These are phyloP conservation scores for Exocentrus adspersus DNA, from an alignment of 2,888 invertebrate species.

Conservation along the genomic window DNA sequence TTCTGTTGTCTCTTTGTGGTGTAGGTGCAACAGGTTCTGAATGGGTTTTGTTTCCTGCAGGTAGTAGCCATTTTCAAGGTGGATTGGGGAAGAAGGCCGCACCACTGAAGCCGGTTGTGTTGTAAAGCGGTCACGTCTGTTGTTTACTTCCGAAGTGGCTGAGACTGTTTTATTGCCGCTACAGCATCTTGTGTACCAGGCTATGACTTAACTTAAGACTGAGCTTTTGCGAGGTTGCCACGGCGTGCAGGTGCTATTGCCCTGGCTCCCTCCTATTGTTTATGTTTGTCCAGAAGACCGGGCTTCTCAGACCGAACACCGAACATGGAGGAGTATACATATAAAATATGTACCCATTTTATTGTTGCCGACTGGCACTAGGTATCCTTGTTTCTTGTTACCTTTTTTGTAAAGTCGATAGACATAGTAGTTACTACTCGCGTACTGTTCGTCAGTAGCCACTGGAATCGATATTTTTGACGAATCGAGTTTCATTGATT, in stretches of 20 bases:
- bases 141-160: slow-evolving; percentile 40
- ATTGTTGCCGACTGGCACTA: neutral
- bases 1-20: slow-evolving; percentile 17
- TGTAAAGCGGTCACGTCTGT: slow-evolving; percentile 36
- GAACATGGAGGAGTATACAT: neutral
- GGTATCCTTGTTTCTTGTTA: slow-evolving; percentile 2
- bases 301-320: neutral
- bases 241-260: slow-evolving; percentile 15
- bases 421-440: no score
- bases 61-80: slow-evolving; percentile 69
- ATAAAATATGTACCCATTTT: slow-evolving; percentile 1
- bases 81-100: slow-evolving; percentile 44
- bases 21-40: slow-evolving; percentile 69
- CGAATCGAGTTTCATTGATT: no score
- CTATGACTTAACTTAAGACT: slow-evolving; percentile 21
- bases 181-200: slow-evolving; percentile 25
- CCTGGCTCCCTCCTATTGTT: slow-evolving; percentile 38
- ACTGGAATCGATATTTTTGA: neutral
- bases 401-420: neutral
- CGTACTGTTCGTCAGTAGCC: neutral
- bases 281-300: slow-evolving; percentile 36
- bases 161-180: slow-evolving; percentile 20
- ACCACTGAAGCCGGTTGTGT: slow-evolving; percentile 29
- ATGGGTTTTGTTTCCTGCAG: slow-evolving; percentile 62
- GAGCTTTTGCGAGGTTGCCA: slow-evolving; percentile 27